Percentiles rank a stretch among this genome's conserved stretches.
Evolutionary conservation across 1,140 invertebrate species (phyloP).

Genomic region (Coelopa frigida): DNA sequence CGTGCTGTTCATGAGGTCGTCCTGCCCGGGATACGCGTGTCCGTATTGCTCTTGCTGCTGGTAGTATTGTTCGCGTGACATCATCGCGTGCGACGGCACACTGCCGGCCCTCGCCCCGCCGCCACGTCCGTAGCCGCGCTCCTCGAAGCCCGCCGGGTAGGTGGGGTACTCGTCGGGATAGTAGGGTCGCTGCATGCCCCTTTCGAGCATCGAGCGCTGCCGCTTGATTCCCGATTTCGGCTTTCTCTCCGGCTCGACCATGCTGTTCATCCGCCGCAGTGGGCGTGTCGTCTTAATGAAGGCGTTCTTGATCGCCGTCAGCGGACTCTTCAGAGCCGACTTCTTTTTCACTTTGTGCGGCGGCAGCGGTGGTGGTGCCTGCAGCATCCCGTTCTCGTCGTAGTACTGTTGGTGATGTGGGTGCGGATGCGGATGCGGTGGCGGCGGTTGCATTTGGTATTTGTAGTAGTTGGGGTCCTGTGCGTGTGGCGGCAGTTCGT

Average conservation of each 20-base stretch:
- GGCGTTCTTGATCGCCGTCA: conserved; percentile 39
- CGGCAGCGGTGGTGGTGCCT: conserved; percentile 23
- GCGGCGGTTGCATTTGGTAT: conserved; percentile 16
- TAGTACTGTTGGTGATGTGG: conserved; percentile 28
- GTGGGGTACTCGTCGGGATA: conserved; percentile 41
- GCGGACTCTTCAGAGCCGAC: conserved; percentile 36
- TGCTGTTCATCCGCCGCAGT: conserved; percentile 38
- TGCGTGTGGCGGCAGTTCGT: conserved; percentile 24
- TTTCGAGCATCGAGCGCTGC: conserved; percentile 42
- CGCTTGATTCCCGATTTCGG: conserved; percentile 29
- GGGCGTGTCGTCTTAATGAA: conserved; percentile 37
- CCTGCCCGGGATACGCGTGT: conserved; percentile 16
- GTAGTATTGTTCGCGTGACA: conserved; percentile 26
- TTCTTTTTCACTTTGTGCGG: conserved; percentile 41
- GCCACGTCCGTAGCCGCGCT: conserved; percentile 15
- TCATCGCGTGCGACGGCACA: conserved; percentile 9
- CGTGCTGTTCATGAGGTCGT: conserved; percentile 36
- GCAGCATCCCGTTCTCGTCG: conserved; percentile 26
- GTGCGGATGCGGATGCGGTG: conserved; percentile 12
- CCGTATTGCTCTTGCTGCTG: conserved; percentile 20
- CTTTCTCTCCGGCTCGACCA: conserved; percentile 39
- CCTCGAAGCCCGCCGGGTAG: conserved; percentile 32
- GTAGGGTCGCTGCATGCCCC: conserved; percentile 33
- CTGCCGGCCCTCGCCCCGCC: conserved; percentile 4
- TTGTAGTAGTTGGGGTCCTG: conserved; percentile 34